Conservation (phyloP, 2,888 invertebrate species). For the Buathra laborator region DNA sequence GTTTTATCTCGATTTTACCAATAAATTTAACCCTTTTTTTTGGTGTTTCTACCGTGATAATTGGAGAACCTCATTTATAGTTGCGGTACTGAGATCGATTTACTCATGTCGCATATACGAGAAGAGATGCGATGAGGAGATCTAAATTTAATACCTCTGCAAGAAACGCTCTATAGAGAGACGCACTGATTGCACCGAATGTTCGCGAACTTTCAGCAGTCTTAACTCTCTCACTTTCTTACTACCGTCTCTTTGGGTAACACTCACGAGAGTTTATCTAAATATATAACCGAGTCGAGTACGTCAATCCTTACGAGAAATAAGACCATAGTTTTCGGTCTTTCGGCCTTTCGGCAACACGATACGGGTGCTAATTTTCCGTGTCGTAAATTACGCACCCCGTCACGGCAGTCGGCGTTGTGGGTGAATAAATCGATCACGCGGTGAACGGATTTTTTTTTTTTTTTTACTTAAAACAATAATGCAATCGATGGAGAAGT, state of each 20-base stretch:
- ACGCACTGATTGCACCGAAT: conserved; percentile 17
- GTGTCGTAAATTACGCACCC: background rate
- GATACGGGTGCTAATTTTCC: background rate
- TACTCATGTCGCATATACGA: background rate
- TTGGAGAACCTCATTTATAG: background rate
- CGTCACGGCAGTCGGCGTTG: no score
- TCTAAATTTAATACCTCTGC: conserved; percentile 60
- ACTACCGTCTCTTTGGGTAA: background rate
- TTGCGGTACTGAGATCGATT: conserved; percentile 8
- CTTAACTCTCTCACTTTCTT: conserved; percentile 23
- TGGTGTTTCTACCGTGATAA: conserved; percentile 1
- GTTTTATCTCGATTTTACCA: background rate
- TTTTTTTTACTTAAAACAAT: conserved; percentile 14
- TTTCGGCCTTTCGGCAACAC: background rate
- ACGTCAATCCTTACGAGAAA: conserved; percentile 36
- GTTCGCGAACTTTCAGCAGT: conserved; percentile 34
- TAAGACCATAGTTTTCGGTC: conserved; percentile 29
- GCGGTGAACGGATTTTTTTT: background rate
- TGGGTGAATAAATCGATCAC: background rate
- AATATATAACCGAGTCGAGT: conserved; percentile 44
- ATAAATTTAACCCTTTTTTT: conserved; percentile 36
- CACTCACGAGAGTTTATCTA: conserved; percentile 45
- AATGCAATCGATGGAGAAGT: conserved; percentile 19
- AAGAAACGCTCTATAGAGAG: background rate
- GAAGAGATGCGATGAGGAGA: background rate